Conservation (phyloP, 1,140 invertebrate species). For the Eumeta japonica region DNA sequence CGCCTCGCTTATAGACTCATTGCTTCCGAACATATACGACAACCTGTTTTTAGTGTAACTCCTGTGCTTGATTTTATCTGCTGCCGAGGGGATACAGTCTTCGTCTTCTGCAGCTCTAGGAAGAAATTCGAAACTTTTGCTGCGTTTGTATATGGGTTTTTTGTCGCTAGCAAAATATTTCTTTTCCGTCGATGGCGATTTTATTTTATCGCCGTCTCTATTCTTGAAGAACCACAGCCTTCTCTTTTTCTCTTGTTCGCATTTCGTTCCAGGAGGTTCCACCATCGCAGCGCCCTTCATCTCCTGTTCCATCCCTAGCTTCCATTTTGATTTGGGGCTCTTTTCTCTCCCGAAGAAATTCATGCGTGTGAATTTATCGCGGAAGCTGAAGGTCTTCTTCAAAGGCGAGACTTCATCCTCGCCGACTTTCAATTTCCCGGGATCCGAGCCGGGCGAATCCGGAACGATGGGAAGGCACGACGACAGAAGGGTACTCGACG, state of each 20-base stretch:
- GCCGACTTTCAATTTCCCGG: conserved; percentile 12
- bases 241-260: conserved; percentile 35
- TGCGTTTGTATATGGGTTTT: conserved; percentile 36
- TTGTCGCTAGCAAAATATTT: no score
- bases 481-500: conserved; percentile 21
- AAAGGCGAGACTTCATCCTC: conserved; percentile 29
- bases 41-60: conserved; percentile 21
- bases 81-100: no score
- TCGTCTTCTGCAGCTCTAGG: conserved; percentile 31
- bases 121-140: conserved; percentile 49
- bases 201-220: conserved; percentile 29
- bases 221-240: conserved; percentile 45
- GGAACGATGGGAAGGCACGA: conserved; percentile 31
- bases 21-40: conserved; percentile 35
- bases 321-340: conserved; percentile 22
- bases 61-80: conserved; percentile 13
- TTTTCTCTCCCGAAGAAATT: conserved; percentile 36
- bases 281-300: conserved; percentile 1
- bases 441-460: conserved; percentile 22
- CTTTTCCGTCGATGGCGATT: conserved; percentile 15
- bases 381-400: conserved; percentile 45
- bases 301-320: conserved; percentile 31
- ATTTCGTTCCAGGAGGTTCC: conserved; percentile 8
- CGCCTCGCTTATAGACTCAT: conserved; percentile 27
- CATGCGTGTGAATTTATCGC: conserved; percentile 35